These are phyloP conservation scores for Hemibagrus wyckioides DNA, from an alignment of 2,113 vertebrate species.

Conservation along the genomic window DNA sequence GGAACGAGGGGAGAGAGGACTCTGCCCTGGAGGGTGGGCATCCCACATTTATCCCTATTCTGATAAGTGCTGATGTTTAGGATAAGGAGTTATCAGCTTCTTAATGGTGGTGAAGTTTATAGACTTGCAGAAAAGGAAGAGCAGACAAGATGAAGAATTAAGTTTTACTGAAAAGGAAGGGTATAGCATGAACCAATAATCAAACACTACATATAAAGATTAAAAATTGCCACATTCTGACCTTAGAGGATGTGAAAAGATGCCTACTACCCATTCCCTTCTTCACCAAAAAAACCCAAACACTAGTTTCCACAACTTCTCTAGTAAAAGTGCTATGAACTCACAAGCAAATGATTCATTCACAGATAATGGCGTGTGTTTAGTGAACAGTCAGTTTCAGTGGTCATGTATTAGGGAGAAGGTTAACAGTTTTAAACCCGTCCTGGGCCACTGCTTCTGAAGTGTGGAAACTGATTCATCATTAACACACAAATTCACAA, in stretches of 20 bases:
- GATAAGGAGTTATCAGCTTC: conserved; percentile 50
- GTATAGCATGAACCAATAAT: neutral
- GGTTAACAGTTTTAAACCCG: conserved; percentile 42
- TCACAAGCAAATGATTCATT: conserved; percentile 55
- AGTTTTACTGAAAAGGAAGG: neutral
- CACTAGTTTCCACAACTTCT: conserved; percentile 21
- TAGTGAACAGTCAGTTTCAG: conserved; percentile 43
- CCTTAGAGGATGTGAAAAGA: conserved; percentile 4
- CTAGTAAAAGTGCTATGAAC: conserved; percentile 37
- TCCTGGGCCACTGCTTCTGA: conserved; percentile 42
- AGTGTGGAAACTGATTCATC: conserved; percentile 51
- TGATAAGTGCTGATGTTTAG: conserved; percentile 43
- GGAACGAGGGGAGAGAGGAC: conserved; percentile 46
- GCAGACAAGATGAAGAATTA: neutral
- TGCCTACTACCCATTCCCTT: neutral
- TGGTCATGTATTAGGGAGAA: conserved; percentile 57
- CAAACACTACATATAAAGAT: conserved; percentile 2
- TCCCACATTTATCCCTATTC: conserved; percentile 36
- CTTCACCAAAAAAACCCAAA: neutral
- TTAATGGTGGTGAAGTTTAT: neutral
- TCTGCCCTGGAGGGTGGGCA: conserved; percentile 52
- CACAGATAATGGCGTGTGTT: conserved; percentile 55
- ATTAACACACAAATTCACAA: conserved; percentile 48
- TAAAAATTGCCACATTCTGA: neutral
- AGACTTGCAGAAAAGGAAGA: neutral